These are phyloP conservation scores for Agrypnus murinus DNA, from an alignment of 2,888 invertebrate species.

Conservation along the genomic window DNA sequence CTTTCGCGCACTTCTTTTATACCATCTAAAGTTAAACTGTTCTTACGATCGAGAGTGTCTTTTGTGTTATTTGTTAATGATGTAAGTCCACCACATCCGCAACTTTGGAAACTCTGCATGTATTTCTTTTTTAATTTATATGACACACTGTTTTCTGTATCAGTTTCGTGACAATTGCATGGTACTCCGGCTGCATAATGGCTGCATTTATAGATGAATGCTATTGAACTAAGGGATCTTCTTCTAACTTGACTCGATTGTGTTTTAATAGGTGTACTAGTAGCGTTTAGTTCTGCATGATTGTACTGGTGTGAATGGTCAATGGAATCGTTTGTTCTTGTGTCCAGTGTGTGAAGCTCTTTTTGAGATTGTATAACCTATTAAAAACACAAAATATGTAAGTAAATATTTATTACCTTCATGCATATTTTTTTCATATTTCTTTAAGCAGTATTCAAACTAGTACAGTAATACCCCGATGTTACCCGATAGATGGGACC, in stretches of 20 bases:
- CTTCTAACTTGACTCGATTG: constrained; percentile 67
- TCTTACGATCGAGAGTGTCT: constrained; percentile 68
- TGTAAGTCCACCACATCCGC: constrained; percentile 51
- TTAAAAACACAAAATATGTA: constrained; percentile 9
- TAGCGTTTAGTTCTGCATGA: constrained; percentile 60
- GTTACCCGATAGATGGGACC: too few species aligned
- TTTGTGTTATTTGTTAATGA: constrained; percentile 50
- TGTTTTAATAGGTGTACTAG: constrained; percentile 71
- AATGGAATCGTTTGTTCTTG: not conserved
- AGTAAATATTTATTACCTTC: too few species aligned
- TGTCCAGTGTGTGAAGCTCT: constrained; percentile 25
- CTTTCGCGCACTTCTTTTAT: constrained; percentile 72
- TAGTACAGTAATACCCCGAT: too few species aligned
- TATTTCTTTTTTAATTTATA: constrained; percentile 70
- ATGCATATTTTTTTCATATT: too few species aligned
- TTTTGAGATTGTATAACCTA: constrained; percentile 26
- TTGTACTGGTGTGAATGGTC: not conserved
- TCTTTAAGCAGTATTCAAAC: too few species aligned
- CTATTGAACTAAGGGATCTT: constrained; percentile 71
- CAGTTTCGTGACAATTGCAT: constrained; percentile 71
- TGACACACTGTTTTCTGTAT: constrained; percentile 69
- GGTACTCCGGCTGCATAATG: constrained; percentile 71
- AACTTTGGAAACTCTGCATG: constrained; percentile 68
- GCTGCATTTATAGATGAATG: constrained; percentile 71
- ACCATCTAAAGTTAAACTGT: constrained; percentile 68